Evolutionary conservation across 1,140 invertebrate genomes (phyloP), one percentile per base, ranked within the genome.

Genomic region (Penaeus japonicus): DNA sequence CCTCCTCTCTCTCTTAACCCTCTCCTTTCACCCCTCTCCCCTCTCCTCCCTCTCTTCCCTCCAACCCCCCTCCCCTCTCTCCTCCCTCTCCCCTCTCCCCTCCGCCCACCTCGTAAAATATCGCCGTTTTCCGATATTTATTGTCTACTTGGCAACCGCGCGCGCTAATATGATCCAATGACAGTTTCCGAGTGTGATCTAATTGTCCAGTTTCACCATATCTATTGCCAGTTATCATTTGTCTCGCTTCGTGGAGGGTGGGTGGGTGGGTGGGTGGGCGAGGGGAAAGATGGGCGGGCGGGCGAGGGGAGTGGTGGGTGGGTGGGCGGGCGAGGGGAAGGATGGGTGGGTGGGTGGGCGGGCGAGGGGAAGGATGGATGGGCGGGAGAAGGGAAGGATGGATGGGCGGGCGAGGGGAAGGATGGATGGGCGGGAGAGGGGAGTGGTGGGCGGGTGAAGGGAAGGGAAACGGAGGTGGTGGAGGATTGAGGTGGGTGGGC

Each of bases 181-280:
- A 77, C 30, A 32, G 32, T 24, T 35, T 77, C 73, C 32, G 73
- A 77, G 7, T 3, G 73, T 77, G 73, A 77, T 77, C 30, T 35
- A 35, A 77, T 77, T 77, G 73, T 77, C 73, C 73, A 12, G 32
- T 32, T 77, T 30, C 30, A 77, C 17, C 32, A 39, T 77, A 77
- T 77, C 73, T 77, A 77, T 77, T 77, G 73, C 30, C 73, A 77
- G 73, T 35, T 32, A 35, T 77, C 73, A 35, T 77, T 77, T 77
- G 32, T 77, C 73, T 77, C 73, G 5, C 1, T n/a, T 7, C 5
- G 4, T 35, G 32, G n/a, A 15, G 15, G 32, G 3, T 39, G 35
- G 7, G 35, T 4, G 35, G 35, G n/a, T n/a, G n/a, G n/a, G n/a
- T n/a, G n/a, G n/a, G n/a, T n/a, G 0, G 70, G 7, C 20, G 70